phyloP scores from a whole-genome alignment of 2,113 vertebrate species.

The Tragelaphus scriptus region DNA sequence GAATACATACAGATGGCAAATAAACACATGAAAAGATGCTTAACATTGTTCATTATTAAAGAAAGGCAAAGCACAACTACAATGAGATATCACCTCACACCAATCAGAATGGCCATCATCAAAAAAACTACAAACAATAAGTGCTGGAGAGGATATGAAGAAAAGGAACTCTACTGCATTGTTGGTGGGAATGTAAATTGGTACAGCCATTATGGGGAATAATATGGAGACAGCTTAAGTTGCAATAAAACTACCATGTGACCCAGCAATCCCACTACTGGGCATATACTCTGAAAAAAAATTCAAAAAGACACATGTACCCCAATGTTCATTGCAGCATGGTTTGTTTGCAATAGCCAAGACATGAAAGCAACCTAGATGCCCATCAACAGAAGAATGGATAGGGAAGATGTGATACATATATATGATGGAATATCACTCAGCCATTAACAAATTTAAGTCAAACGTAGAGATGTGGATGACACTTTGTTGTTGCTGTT shows the following conservation, averaged over 20 bases:
- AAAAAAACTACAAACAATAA: not conserved
- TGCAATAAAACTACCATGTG: not conserved
- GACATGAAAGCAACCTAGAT: not conserved
- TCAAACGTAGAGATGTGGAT: not conserved
- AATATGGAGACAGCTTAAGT: not conserved
- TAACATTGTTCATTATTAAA: not conserved
- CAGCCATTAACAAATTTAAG: not conserved
- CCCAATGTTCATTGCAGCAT: not conserved
- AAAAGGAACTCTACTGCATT: not conserved
- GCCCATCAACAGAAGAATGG: not conserved
- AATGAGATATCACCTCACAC: not conserved
- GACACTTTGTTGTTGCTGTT: not conserved
- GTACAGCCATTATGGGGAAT: not conserved
- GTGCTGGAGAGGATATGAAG: not conserved
- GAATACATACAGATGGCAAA: not conserved
- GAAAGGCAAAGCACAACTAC: not conserved
- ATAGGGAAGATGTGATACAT: not conserved
- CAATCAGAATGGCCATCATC: not conserved
- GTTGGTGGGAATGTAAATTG: not conserved
- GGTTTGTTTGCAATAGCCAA: not conserved
- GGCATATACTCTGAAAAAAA: not conserved
- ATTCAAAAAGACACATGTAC: not conserved
- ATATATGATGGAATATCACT: not conserved
- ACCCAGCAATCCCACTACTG: not conserved
- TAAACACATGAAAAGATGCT: not conserved